A percentile compares a stretch with the other conserved stretches of the same genome.
phyloP scores from a whole-genome alignment of 1,140 invertebrate species.

The Drosophila nikananu region DNA sequence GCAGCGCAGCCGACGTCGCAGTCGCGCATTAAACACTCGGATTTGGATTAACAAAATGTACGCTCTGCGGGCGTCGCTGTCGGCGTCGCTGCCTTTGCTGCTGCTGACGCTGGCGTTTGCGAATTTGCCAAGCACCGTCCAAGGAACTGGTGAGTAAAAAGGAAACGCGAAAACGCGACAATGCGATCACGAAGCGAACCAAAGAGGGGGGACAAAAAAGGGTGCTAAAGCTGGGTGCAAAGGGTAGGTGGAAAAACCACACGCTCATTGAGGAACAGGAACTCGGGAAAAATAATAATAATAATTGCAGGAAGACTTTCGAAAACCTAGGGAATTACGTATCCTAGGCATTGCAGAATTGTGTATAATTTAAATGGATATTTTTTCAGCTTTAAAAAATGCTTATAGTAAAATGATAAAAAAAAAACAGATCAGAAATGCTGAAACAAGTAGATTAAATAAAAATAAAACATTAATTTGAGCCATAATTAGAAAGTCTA shows the following conservation, averaged over 20 bases:
- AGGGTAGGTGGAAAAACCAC: slow-evolving; percentile 20
- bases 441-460: no score
- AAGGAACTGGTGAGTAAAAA: slow-evolving; percentile 70
- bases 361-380: background rate
- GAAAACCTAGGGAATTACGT: no score
- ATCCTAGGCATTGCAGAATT: background rate
- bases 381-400: background rate
- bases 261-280: slow-evolving; percentile 19
- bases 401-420: no score
- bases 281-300: slow-evolving; percentile 1
- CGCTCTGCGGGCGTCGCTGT: slow-evolving; percentile 58
- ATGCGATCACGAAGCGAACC: slow-evolving; percentile 9
- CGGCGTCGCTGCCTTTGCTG: slow-evolving; percentile 57
- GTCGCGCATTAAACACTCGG: slow-evolving; percentile 61
- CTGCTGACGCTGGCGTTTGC: slow-evolving; percentile 66
- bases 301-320: background rate
- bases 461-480: no score
- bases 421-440: no score
- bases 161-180: slow-evolving; percentile 11
- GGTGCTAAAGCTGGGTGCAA: slow-evolving; percentile 11
- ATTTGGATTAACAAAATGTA: slow-evolving; percentile 74
- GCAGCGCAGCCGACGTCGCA: slow-evolving; percentile 76
- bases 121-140: slow-evolving; percentile 58
- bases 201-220: slow-evolving; percentile 3
- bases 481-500: no score